Percentiles rank a stretch among this genome's conserved stretches.
These are phyloP conservation scores for Zosterops pallidus DNA, from an alignment of 2,113 vertebrate genomes.

Conservation along the genomic window DNA sequence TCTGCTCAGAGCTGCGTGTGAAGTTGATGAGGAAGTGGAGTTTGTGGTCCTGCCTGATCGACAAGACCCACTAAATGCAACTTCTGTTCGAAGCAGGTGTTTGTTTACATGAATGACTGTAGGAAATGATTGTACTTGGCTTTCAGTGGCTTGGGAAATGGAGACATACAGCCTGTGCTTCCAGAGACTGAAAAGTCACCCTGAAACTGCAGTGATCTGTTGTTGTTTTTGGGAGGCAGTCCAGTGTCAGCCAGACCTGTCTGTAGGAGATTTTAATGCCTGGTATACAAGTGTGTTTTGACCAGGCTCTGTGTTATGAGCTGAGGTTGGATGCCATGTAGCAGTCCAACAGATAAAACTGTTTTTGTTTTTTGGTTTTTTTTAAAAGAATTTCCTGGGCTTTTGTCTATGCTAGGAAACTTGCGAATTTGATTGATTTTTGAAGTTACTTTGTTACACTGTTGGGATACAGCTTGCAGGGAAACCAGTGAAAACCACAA, in stretches of 20 bases:
- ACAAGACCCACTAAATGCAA: not conserved
- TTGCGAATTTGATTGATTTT: not conserved
- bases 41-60: not conserved
- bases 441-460: not conserved
- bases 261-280: not conserved
- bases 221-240: not conserved
- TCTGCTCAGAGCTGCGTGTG: not conserved
- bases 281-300: not conserved
- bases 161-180: not conserved
- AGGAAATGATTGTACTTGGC: not conserved
- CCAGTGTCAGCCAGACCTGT: not conserved
- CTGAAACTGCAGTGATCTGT: not conserved
- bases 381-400: not conserved
- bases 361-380: not conserved
- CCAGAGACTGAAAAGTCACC: not conserved
- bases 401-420: not conserved
- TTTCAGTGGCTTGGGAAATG: not conserved
- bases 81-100: not conserved
- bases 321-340: not conserved
- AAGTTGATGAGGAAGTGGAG: not conserved
- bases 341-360: not conserved
- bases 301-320: not conserved
- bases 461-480: not conserved
- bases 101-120: not conserved
- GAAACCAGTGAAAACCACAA: not conserved